These are phyloP conservation scores for Tetragnatha versicolor DNA, from an alignment of 1,140 invertebrate species.

Conservation along the genomic window DNA sequence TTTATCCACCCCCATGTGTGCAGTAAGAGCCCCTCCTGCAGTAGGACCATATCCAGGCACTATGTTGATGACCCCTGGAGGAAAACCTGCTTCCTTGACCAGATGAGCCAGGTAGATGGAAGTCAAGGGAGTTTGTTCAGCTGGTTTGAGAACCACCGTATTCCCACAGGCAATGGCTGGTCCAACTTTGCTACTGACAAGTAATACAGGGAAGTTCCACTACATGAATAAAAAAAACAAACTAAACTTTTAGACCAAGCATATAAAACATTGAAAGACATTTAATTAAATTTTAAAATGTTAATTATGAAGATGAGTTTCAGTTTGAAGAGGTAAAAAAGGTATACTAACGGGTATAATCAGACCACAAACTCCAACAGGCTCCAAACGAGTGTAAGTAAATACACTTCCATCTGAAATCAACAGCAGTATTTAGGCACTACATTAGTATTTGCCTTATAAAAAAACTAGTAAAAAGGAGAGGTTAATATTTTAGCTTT, in stretches of 20 bases:
- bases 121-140: slow-evolving; percentile 69
- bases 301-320: neutral
- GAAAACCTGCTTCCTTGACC: slow-evolving; percentile 61
- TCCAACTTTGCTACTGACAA: slow-evolving; percentile 70
- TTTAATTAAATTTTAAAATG: neutral
- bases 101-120: slow-evolving; percentile 67
- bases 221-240: slow-evolving; percentile 63
- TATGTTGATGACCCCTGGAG: slow-evolving; percentile 65
- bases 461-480: neutral
- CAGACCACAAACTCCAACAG: slow-evolving; percentile 69
- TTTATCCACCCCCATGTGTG: slow-evolving; percentile 64
- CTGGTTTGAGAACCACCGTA: slow-evolving; percentile 68
- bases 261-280: neutral
- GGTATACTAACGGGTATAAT: slow-evolving; percentile 65
- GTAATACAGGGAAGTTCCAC: slow-evolving; percentile 70
- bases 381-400: slow-evolving; percentile 68
- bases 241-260: neutral
- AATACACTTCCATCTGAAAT: slow-evolving; percentile 65
- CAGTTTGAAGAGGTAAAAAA: neutral
- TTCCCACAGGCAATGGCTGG: slow-evolving; percentile 68
- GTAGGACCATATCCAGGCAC: slow-evolving; percentile 65
- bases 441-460: neutral
- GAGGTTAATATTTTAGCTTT: too few relatives aligned
- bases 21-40: slow-evolving; percentile 63
- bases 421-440: neutral